phyloP scores from a whole-genome alignment of 2,797 vertebrate species.

The Notolepis coatsorum region DNA sequence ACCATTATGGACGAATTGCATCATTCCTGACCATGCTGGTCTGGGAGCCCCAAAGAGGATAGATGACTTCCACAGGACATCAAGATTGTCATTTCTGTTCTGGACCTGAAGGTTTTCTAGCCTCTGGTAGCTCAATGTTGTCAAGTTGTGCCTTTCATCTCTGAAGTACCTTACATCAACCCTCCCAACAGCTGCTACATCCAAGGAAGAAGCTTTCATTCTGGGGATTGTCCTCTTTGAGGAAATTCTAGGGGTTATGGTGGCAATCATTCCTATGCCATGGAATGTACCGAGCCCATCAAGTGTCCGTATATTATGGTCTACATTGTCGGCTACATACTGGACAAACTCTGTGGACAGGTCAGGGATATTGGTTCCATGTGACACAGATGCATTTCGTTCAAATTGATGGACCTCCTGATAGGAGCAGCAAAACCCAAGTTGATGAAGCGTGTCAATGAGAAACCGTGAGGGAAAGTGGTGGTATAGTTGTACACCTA shows the following conservation, averaged over 20 bases:
- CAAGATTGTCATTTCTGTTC: conserved; percentile 7
- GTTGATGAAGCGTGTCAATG: conserved; percentile 12
- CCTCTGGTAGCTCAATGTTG: not conserved
- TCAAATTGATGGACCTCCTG: conserved; percentile 1
- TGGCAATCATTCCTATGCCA: conserved; percentile 7
- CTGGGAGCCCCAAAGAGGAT: conserved; percentile 3
- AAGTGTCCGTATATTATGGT: not conserved
- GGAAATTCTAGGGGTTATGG: not conserved
- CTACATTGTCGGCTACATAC: conserved; percentile 6
- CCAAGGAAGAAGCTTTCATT: too few species aligned
- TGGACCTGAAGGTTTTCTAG: not conserved
- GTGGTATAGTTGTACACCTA: conserved; percentile 7
- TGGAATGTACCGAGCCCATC: conserved; percentile 5
- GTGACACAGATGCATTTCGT: not conserved
- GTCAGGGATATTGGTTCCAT: not conserved
- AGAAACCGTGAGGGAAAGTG: not conserved
- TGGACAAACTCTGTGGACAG: not conserved
- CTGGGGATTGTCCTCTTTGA: not conserved
- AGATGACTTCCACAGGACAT: conserved; percentile 2
- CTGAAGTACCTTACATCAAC: too few species aligned
- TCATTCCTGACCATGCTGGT: not conserved
- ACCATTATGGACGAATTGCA: not conserved
- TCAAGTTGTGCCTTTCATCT: not conserved
- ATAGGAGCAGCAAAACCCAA: conserved; percentile 10
- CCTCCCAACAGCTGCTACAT: not conserved